phyloP scores from a whole-genome alignment of 2,888 invertebrate genomes.

The Epirrhoe tristata region DNA sequence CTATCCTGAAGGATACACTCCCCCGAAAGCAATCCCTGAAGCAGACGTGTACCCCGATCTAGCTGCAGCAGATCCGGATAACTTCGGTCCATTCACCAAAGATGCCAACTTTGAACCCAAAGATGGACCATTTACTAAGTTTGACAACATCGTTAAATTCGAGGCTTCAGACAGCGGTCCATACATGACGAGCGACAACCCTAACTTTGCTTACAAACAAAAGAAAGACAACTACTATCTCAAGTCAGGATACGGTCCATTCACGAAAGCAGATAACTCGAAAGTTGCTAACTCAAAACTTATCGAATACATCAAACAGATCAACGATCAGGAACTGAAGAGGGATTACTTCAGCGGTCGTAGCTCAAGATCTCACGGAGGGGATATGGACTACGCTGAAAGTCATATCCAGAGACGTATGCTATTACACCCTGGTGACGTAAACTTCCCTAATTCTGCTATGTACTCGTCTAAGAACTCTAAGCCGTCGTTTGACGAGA shows the following conservation, averaged over 20 bases:
- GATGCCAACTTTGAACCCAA: constrained; percentile 85
- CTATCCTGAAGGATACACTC: constrained; percentile 89
- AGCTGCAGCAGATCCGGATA: constrained; percentile 66
- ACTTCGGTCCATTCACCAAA: constrained; percentile 86
- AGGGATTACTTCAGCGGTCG: constrained; percentile 86
- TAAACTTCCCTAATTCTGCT: constrained; percentile 87
- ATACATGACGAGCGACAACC: constrained; percentile 69
- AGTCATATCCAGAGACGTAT: constrained; percentile 89
- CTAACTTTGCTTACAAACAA: constrained; percentile 68
- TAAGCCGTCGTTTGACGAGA: constrained; percentile 88
- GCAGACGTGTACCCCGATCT: constrained; percentile 83
- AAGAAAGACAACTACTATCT: constrained; percentile 76
- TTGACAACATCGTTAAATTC: constrained; percentile 83
- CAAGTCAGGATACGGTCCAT: constrained; percentile 85
- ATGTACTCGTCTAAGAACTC: constrained; percentile 87
- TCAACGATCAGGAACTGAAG: constrained; percentile 87
- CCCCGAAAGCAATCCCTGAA: constrained; percentile 86
- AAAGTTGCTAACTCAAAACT: constrained; percentile 85
- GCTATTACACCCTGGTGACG: constrained; percentile 88
- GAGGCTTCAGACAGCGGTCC: constrained; percentile 70
- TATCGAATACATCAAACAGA: constrained; percentile 88
- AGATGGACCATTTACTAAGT: constrained; percentile 86
- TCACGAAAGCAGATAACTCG: constrained; percentile 87
- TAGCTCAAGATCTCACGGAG: constrained; percentile 78
- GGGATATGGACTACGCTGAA: constrained; percentile 76